Evolutionary conservation across 2,113 vertebrate species (phyloP), one percentile per base, ranked within the genome.

Genomic region (Pygoscelis adeliae): DNA sequence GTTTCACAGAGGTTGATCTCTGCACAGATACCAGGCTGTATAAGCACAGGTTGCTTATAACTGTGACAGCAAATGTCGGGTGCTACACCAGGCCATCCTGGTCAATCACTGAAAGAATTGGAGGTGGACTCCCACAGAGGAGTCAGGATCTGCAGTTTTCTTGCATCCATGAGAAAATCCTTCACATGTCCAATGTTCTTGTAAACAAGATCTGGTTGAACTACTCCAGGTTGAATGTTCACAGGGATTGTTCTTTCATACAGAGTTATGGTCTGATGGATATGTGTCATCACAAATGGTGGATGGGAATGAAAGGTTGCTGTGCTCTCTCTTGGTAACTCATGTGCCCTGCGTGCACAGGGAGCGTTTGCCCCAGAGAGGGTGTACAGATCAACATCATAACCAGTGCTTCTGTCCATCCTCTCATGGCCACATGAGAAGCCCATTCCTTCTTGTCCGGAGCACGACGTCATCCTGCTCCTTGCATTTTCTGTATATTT

Each of bases 281-380:
- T 82, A 27, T 9, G 11, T 36, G 22, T 49, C 32, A 50, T 55
- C 49, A 38, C 32, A 63, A 36, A 67, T 42, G 19, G 15, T 77
- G 40, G 53, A 47, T 49, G 29, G 46, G 46, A 77, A 44, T 26
- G 23, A 55, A 72, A 40, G 23, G 7, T 36, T 61, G 4, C 55
- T 65, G 36, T 80, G 29, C 27, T 30, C 23, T 49, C 6, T 20
- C 2, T 11, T 87, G 36, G 13, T 72, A 42, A 23, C 22, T 46
- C 34, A 4, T 29, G 11, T 83, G 67, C 34, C 40, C 82, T 74
- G 2, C 2, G 1, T 66, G 22, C 32, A 5, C 0, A 0, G 30
- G 49, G 30, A 69, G 7, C 1, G 0, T 88, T 90, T 85, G 11
- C 38, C 56, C 63, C 29, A n/a, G 6, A 2, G 0, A 72, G 8